Base-by-base conservation (phyloP, 2,113 vertebrate species). In the Seriola rivoliana region DNA sequence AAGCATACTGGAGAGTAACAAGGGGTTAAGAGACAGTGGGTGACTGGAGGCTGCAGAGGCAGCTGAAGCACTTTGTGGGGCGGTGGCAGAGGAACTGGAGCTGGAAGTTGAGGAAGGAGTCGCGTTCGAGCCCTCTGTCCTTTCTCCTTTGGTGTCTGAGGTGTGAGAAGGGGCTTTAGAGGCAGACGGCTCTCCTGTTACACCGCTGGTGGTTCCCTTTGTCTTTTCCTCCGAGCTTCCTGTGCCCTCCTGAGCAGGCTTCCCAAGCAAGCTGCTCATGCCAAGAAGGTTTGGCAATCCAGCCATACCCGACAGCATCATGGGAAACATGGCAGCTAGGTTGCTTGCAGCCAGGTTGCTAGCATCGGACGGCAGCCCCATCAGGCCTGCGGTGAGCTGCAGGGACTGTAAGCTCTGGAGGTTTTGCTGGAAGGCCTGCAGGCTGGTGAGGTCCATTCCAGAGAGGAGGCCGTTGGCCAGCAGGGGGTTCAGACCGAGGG, bases 401-500 rank as follows among this genome's bases (percentile, higher is more conserved):
- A 99, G 94, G 0, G 97, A 98, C 92, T 99, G 98, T 73, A 99
- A 93, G 89, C 91, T 98, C 75, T 99, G 98, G 70, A 99, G 95
- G 94, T 99, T 98, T 69, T 98, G 97, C 91, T 99, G 98, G 87
- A 99, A 90, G 95, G 97, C 97, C 96, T 99, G 98, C n/a, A 99
- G 96, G 78, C 96, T 93, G 60, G 92, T 90, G 71, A 99, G 95
- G 85, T 99, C 98, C 96, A 99, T 94, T 5, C 97, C 96, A 0
- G 97, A 94, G 4, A 99, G 95, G 68, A 99, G 78, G 23, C 98
- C 97, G 1, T 99, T 99, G 58, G 95, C 88, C 13, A 98, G 90
- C 84, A 99, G 88, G 23, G 97, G 96, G 89, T 84, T 97, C 29
- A 97, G 90, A 0, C 95, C 90, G 0, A 96, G 69, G 8, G 93